Base-by-base conservation (phyloP, 2,113 vertebrate genomes). In the Promerops cafer region DNA sequence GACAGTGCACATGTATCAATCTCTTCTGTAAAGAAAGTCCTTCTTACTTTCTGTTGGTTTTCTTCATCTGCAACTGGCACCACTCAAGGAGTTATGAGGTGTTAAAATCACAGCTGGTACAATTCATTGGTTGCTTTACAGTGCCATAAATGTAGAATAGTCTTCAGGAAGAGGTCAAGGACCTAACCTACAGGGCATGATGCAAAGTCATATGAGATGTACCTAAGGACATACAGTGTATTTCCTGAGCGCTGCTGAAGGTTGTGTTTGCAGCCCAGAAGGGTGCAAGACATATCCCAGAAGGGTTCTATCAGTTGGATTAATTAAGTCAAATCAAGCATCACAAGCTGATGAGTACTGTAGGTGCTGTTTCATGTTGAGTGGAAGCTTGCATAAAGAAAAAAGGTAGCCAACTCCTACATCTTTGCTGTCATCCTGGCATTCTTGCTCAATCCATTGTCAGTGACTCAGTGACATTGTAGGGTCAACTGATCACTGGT, bases 381-480 rank as follows among this genome's bases (percentile, higher is more conserved):
- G 14, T 75, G 47, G 63, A 69, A 72, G 24, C 17, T 83, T 1
- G 0, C 9, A 5, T 45, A 47, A 61, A 30, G 20, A 56, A 12
- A 35, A 83, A 59, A 89, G 10, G 11, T 74, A 57, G 20, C 31
- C 22, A 37, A 0, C 30, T 65, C 33, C 37, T 77, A 13, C 12
- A 52, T 5, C 22, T 52, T 65, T 33, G 24, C 33, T 68, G 14
- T 42, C 17, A 35, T 19, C 22, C n/a, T 71, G 16, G 7, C 7
- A 6, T 83, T 83, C 20, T 18, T 92, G 31, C 42, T 74, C 11
- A 42, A 5, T 52, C 44, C 11, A 3, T 68, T 88, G 30, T 21
- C 16, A 18, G 16, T 56, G 61, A 52, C 12, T 65, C 45, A 35
- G 0, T 49, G 27, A 47, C 16, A 3, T 1, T 0, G 17, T 7